A percentile compares a stretch with the other conserved stretches of the same genome.
These are phyloP conservation scores for Homarus gammarus DNA, from an alignment of 2,888 invertebrate species.

Conservation along the genomic window DNA sequence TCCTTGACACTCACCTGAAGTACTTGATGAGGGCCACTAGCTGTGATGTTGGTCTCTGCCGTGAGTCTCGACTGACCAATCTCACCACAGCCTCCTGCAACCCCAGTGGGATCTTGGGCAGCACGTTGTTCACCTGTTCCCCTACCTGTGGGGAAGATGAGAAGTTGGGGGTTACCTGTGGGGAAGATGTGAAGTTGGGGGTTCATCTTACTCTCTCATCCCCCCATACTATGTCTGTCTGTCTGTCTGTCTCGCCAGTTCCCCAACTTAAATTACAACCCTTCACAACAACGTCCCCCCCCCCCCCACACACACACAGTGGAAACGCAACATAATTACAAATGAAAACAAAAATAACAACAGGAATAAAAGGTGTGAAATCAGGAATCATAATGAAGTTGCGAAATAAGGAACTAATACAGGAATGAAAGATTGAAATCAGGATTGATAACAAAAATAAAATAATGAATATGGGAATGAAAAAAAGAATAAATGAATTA, in stretches of 20 bases:
- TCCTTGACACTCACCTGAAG: slow-evolving; percentile 85
- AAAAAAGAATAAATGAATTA: no score
- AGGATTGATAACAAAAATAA: no score
- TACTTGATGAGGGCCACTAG: slow-evolving; percentile 93
- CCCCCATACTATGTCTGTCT: not conserved
- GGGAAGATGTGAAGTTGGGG: not conserved
- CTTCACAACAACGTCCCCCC: no score
- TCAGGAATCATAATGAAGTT: no score
- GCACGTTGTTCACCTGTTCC: slow-evolving; percentile 87
- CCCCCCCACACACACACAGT: no score
- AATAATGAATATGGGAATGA: no score
- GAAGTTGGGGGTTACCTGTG: not conserved
- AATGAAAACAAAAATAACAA: no score
- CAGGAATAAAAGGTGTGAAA: no score
- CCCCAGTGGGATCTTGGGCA: slow-evolving; percentile 89
- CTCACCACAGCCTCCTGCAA: slow-evolving; percentile 92
- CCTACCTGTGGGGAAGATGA: slow-evolving; percentile 85
- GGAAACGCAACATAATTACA: no score
- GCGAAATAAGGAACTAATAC: no score
- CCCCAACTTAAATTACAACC: no score
- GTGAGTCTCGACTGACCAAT: slow-evolving; percentile 89
- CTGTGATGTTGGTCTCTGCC: slow-evolving; percentile 93
- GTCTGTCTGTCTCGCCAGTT: not conserved
- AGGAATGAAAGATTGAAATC: no score
- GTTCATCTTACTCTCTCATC: not conserved